These are phyloP conservation scores for Melinaea menophilus DNA, from an alignment of 2,888 invertebrate species.

Conservation along the genomic window DNA sequence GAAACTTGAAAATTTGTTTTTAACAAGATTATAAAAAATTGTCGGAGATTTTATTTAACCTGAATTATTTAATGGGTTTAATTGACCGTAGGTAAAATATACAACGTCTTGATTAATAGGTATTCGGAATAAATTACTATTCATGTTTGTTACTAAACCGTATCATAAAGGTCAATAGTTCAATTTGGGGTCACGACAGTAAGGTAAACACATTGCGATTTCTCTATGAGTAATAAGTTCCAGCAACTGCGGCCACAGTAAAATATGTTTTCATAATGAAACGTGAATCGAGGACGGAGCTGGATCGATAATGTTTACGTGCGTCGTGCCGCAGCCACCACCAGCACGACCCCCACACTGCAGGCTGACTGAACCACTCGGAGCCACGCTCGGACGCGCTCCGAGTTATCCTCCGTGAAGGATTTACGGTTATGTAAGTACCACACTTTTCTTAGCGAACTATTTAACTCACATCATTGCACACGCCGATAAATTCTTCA, in stretches of 20 bases:
- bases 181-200: slow-evolving; percentile 24
- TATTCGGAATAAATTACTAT: neutral
- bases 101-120: neutral
- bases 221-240: slow-evolving; percentile 13
- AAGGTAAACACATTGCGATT: slow-evolving; percentile 16
- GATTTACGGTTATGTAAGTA: slow-evolving; percentile 23
- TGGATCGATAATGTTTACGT: slow-evolving; percentile 34
- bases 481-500: neutral
- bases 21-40: too few species aligned
- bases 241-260: slow-evolving; percentile 22
- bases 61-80: too few species aligned
- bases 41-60: too few species aligned
- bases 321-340: slow-evolving; percentile 18
- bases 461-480: slow-evolving; percentile 16
- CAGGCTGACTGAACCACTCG: slow-evolving; percentile 11
- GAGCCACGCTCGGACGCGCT: neutral
- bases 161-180: slow-evolving; percentile 17
- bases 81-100: neutral
- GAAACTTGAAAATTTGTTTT: too few species aligned
- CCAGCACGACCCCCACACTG: slow-evolving; percentile 14
- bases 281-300: slow-evolving; percentile 23
- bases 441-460: slow-evolving; percentile 1
- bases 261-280: slow-evolving; percentile 26
- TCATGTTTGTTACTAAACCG: slow-evolving; percentile 4
- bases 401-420: neutral